Base-by-base conservation (phyloP, 2,888 invertebrate genomes). In the Ormyrus rosae region DNA sequence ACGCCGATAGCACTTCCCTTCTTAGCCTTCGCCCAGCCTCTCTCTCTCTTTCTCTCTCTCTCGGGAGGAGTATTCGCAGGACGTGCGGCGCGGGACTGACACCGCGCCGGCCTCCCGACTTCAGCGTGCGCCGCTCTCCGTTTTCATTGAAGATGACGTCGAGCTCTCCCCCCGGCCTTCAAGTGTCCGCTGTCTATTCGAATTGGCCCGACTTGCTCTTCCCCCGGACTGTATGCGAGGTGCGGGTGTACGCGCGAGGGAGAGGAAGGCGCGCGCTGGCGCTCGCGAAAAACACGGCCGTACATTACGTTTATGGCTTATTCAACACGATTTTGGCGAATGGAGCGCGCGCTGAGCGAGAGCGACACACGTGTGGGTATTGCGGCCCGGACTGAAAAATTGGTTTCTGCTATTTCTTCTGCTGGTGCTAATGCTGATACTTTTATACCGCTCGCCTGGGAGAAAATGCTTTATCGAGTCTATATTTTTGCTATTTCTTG, bases 61-160 rank as follows among this genome's bases (percentile, higher is more conserved):
- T 83, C 80, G 89, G 87, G 88, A 86, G 84, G 84, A 84, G 87
- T 87, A 87, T 88, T 81, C 87, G 86, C 85, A 86, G 87, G 85
- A 88, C 84, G 84, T 85, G 84, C 86, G 2, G 2, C 34, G 34
- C 34, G 34, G 34, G 88, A 88, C 89, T 88, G 90, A 89, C 88
- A 88, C 86, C 86, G 67, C 86, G 67, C 13, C 11, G 61, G n/a
- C 46, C 19, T 60, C 51, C n/a, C 34, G 61, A 50, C 56, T 60
- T 13, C 34, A 46, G 53, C 46, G 13, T 9, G 51, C 48, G 82
- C 74, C 82, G 81, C 84, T 83, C 45, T 76, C 85, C 83, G 84
- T 84, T 86, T 34, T 88, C 89, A 90, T 90, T 89, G 89, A 86
- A 89, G 82, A 85, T 86, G 89, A 89, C 89, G 85, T 87, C 83